These are phyloP conservation scores for Sebastes diploproa DNA, from an alignment of 2,797 vertebrate species.

Conservation along the genomic window DNA sequence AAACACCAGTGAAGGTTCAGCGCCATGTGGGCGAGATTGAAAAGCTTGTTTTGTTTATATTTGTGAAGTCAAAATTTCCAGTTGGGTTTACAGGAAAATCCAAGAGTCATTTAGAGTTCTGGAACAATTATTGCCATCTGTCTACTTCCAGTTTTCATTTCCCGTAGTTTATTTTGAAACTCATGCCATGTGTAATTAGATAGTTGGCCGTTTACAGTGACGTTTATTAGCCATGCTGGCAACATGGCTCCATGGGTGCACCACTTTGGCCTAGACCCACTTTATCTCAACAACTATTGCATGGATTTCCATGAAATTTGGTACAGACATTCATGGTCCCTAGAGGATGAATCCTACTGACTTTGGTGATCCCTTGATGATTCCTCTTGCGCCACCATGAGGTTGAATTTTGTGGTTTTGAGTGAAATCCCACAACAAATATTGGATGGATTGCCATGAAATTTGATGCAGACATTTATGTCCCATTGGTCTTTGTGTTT, in stretches of 20 bases:
- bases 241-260: not conserved
- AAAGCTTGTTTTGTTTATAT: constrained; percentile 43
- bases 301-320: not conserved
- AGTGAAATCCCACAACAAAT: not conserved
- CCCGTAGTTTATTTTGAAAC: not conserved
- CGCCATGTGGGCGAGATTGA: constrained; percentile 7
- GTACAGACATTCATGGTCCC: not conserved
- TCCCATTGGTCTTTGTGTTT: not conserved
- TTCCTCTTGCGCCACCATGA: not conserved
- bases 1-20: constrained; percentile 22
- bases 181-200: constrained; percentile 1
- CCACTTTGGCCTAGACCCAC: not conserved
- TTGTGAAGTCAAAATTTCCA: constrained; percentile 38
- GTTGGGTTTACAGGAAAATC: constrained; percentile 26
- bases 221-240: not conserved
- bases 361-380: not conserved
- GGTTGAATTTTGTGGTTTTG: not conserved
- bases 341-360: not conserved
- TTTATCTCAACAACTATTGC: not conserved
- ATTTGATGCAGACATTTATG: not conserved
- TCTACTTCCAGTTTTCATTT: not conserved
- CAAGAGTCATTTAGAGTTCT: constrained; percentile 7
- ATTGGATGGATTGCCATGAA: not conserved
- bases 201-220: not conserved
- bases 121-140: not conserved